Evolutionary conservation across 2,113 vertebrate species (phyloP), one percentile per base, ranked within the genome.

Genomic region (Aptenodytes patagonicus): DNA sequence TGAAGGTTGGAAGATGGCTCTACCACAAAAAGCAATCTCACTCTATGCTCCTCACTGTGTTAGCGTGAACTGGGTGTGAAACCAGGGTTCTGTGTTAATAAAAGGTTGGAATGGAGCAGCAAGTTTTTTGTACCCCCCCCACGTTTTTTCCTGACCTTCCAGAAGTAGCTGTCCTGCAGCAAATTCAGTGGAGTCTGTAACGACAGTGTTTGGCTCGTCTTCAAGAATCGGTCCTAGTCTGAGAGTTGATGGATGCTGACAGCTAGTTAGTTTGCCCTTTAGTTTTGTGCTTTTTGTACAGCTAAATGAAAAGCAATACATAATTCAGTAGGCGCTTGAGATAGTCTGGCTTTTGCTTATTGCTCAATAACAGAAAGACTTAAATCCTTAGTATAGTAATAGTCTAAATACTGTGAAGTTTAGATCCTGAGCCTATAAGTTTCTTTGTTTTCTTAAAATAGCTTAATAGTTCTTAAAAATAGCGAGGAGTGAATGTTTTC

Each of bases 321-420:
- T 2, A 40, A 15, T 22, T 65, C 40, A 34, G 46, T 7, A 61
- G 61, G 51, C 61, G 20, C 47, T 62, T 71, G 14, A 11, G 31
- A 25, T 9, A 55, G 36, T 10, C 62, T 28, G 57, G 40, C 34
- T 62, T 82, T 40, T 44, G 22, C 60, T 61, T 61, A 12, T 12
- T 0, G 0, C 40, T 66, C 0, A 1, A 0, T 32, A 54, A 38
- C 71, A 22, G 14, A 34, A 21, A 9, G 10, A 11, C 20, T n/a
- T 22, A 26, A 44, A 34, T 57, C 11, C n/a, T 60, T 34, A 4
- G 12, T 14, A 0, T 5, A 70, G 7, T 10, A 9, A 1, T 6
- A n/a, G 19, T 22, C 17, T n/a, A 28, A 72, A 36, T 17, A 4
- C 26, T 49, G 17, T 71, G 31, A 36, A 32, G 47, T 32, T 34